Evolutionary conservation across 2,797 vertebrate species (phyloP).

Genomic region (Ctenochaetus hawaiiensis): DNA sequence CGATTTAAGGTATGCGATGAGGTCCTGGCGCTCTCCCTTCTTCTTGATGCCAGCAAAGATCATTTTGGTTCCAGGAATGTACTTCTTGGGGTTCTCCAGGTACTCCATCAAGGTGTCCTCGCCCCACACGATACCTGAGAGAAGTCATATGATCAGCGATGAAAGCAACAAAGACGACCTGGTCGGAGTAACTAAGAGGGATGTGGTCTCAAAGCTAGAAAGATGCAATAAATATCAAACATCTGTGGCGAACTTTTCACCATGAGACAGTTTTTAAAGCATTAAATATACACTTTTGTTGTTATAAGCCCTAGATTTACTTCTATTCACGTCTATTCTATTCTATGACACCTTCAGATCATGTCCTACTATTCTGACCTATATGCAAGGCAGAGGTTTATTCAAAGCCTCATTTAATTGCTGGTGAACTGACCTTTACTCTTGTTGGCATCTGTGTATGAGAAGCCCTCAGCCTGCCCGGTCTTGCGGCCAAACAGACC

Average conservation of each 20-base stretch:
- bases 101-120: slow-evolving; percentile 89
- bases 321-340: too few species aligned
- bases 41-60: slow-evolving; percentile 93
- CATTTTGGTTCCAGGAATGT: slow-evolving; percentile 92
- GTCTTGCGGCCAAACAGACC: slow-evolving; percentile 86
- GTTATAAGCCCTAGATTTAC: too few species aligned
- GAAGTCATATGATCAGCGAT: neutral
- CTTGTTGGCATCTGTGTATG: slow-evolving; percentile 90
- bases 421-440: slow-evolving; percentile 84
- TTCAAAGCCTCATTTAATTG: accelerated
- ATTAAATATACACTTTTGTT: neutral
- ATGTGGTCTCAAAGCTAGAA: neutral
- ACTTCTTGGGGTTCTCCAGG: slow-evolving; percentile 94
- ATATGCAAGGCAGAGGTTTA: neutral
- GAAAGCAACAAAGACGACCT: too few species aligned
- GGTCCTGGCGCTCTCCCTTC: slow-evolving; percentile 89
- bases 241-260: neutral
- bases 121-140: slow-evolving; percentile 85
- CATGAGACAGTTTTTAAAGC: neutral
- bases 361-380: too few species aligned
- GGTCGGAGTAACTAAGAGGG: neutral
- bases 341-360: too few species aligned
- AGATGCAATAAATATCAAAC: neutral
- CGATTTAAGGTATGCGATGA: slow-evolving; percentile 90
- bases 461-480: slow-evolving; percentile 85